Base-by-base conservation (phyloP, 2,888 invertebrate genomes). In the Lobophora halterata region DNA sequence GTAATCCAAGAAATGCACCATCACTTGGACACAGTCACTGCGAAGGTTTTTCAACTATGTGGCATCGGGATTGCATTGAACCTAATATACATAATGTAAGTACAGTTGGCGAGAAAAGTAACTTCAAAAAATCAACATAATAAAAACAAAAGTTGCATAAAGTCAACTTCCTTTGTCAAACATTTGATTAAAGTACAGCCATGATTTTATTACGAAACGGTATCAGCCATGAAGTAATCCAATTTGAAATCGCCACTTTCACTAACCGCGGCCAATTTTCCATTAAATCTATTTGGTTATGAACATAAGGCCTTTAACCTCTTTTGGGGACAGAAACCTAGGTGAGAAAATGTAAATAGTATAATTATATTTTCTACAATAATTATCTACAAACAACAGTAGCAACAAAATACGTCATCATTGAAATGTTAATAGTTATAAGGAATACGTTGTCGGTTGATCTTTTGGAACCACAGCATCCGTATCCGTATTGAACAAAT, bases 1-100 rank as follows among this genome's bases (percentile, higher is more conserved):
- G 65, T 63, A 69, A 75, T 71, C 55, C 53, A 57, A 71, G 65
- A 69, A 62, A 65, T 61, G 67, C 65, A 62, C 49, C 49, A 59
- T 75, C 71, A 71, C 59, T 57, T 52, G 25, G 52, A 55, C 49
- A 49, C 40, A 55, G 36, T 38, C 55, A 43, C 40, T 19, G 17
- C 8, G 12, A 50, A 48, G 49, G 39, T 33, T 45, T 39, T 16
- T 25, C 26, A 30, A 21, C 31, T 31, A 14, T 27, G 27, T 28
- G 28, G 5, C 8, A 8, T 41, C n/a, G n/a, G n/a, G 23, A 27
- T 40, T 29, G 5, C 16, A 37, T 41, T 41, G 36, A 32, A 40
- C 26, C 14, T 19, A 31, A 30, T 41, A 41, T 42, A 1, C 39
- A 42, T 31, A 30, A 14, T 20, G 2, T 19, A 20, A 9, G 6